Evolutionary conservation across 2,888 invertebrate genomes (phyloP).

Genomic region (Drosophila nr. fundita): DNA sequence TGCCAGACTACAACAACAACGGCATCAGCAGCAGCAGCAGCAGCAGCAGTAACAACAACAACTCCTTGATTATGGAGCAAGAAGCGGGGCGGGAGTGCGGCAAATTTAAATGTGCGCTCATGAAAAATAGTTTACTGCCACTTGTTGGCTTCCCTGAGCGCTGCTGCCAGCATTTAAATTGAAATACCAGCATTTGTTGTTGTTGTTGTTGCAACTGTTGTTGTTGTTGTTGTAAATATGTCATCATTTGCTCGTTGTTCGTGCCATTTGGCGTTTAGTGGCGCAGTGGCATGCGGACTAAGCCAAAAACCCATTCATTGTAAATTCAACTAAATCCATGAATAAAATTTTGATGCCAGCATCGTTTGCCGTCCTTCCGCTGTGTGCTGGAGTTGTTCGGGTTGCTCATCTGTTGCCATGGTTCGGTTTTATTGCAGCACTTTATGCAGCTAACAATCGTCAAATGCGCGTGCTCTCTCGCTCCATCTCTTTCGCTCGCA

Average conservation of each 20-base stretch:
- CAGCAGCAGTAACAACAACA: constrained; percentile 17
- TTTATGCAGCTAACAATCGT: constrained; percentile 72
- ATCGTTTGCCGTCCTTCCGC: constrained; percentile 18
- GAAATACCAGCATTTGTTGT: constrained; percentile 57
- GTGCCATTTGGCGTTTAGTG: constrained; percentile 64
- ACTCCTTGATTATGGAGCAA: constrained; percentile 27
- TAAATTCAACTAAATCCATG: constrained; percentile 79
- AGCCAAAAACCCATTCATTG: constrained; percentile 74
- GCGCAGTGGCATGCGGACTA: constrained; percentile 44
- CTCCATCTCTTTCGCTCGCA: constrained; percentile 8
- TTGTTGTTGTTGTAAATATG: constrained; percentile 49
- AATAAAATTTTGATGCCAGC: constrained; percentile 72
- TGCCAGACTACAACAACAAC: constrained; percentile 40
- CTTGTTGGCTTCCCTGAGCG: constrained; percentile 68
- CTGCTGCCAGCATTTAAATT: constrained; percentile 27
- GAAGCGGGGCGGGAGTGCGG: neutral
- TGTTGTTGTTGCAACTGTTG: constrained; percentile 32
- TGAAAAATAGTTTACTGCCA: constrained; percentile 75
- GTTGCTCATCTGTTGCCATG: constrained; percentile 58
- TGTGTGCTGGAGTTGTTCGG: constrained; percentile 12
- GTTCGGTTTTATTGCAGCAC: constrained; percentile 68
- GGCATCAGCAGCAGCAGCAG: neutral
- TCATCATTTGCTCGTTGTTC: constrained; percentile 77
- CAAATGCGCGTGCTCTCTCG: constrained; percentile 19
- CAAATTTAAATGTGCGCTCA: constrained; percentile 58